Base-by-base conservation (phyloP, 2,797 vertebrate genomes). In the Coregonus suidteri region DNA sequence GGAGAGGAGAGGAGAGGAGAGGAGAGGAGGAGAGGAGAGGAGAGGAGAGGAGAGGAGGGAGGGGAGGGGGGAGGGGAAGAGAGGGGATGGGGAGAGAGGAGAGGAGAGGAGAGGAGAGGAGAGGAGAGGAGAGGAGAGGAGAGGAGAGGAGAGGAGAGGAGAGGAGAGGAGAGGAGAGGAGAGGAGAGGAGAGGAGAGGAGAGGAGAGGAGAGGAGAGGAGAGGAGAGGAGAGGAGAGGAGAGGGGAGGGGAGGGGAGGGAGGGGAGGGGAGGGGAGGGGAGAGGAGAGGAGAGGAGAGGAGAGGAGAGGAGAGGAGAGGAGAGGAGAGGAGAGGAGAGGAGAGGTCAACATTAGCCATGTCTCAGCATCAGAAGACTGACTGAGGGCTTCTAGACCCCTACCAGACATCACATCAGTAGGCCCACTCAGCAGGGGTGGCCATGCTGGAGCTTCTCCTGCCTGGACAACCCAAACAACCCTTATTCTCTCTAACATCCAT, bases 401-500 rank as follows among this genome's bases (percentile, higher is more conserved):
- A 77, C 76, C 51, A 76, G 65, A 65, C 78, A 77, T 31, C 25
- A 15, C 20, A 16, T 81, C 59, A 83, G 77, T 78, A 31, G 64
- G 52, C 53, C 30, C 56, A 74, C 59, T 81, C 67, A 52, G 53
- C n/a, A 34, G 34, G 70, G 80, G 47, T 75, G 59, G 59, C n/a
- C 3, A 2, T 69, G 34, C 16, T 53, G 18, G 25, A 54, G 64
- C 13, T 25, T 52, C 76, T 72, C 13, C 47, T 14, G 15, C 14
- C 30, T 59, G 47, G 77, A 31, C 70, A 14, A 4, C 31, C 5
- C 20, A 20, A 62, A 62, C 59, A 64, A 25, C 59, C 20, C 3
- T 30, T 31, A 31, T 14, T 9, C 15, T 16, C 2, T 31, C n/a
- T 51, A 52, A 51, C 13, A 51, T 31, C 20, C 11, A 11, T 47